Evolutionary conservation across 2,797 vertebrate species (phyloP).

Genomic region (Sarcophilus harrisii): DNA sequence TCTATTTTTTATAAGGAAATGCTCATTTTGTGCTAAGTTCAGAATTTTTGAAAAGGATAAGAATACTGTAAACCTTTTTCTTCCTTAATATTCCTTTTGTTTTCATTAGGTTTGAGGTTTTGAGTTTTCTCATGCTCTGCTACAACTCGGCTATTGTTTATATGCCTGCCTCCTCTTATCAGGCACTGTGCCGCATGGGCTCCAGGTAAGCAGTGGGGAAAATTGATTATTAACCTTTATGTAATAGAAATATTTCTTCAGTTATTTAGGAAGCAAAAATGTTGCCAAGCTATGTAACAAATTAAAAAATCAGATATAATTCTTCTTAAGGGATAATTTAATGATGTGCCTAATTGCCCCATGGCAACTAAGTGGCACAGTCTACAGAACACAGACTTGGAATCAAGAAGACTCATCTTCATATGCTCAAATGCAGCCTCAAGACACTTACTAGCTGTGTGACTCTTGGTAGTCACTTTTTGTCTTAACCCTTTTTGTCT

Average conservation of each 20-base stretch:
- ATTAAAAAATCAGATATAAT: slow-evolving; percentile 16
- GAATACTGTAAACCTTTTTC: not conserved
- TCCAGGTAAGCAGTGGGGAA: slow-evolving; percentile 90
- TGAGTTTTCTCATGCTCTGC: slow-evolving; percentile 98
- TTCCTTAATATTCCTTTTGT: slow-evolving; percentile 50
- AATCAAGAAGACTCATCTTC: not conserved
- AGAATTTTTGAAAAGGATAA: not conserved
- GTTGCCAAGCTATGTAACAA: slow-evolving; percentile 38
- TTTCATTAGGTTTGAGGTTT: slow-evolving; percentile 93
- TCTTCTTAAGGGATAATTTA: slow-evolving; percentile 33
- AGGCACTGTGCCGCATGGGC: slow-evolving; percentile 96
- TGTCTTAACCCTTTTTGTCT: not conserved
- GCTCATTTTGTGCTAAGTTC: not conserved
- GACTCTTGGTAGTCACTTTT: not conserved
- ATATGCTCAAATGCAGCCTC: not conserved
- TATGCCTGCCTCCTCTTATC: slow-evolving; percentile 97
- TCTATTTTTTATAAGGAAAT: not conserved
- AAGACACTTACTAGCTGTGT: not conserved
- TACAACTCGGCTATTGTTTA: slow-evolving; percentile 98
- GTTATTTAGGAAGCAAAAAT: slow-evolving; percentile 35
- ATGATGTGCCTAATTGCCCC: not conserved
- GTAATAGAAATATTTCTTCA: slow-evolving; percentile 26
- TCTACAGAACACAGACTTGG: not conserved
- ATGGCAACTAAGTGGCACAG: not conserved
- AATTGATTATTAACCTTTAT: slow-evolving; percentile 16